phyloP scores from a whole-genome alignment of 2,888 invertebrate species.

The Philereme vetulata region DNA sequence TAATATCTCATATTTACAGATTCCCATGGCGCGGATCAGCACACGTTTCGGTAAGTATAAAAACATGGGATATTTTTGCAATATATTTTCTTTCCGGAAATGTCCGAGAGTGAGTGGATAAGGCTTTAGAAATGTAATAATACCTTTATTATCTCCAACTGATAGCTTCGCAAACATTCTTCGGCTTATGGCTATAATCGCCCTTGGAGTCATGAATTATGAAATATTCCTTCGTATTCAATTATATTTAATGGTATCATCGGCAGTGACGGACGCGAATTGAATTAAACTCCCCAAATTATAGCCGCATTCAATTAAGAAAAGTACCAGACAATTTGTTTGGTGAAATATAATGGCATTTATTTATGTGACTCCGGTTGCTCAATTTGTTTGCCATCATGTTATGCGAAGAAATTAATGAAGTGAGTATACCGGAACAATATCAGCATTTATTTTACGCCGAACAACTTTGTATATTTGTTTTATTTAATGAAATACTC shows the following conservation, averaged over 20 bases:
- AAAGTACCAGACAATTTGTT: constrained; percentile 44
- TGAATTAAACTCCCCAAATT: constrained; percentile 41
- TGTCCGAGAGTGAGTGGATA: constrained; percentile 46
- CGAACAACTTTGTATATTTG: no score
- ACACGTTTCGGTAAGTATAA: constrained; percentile 38
- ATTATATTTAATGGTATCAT: constrained; percentile 40
- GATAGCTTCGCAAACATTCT: constrained; percentile 61
- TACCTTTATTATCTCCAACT: constrained; percentile 61
- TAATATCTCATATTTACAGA: constrained; percentile 40
- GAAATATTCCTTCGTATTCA: constrained; percentile 44
- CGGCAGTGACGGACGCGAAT: constrained; percentile 40
- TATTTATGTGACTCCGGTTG: constrained; percentile 45
- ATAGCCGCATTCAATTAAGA: constrained; percentile 49
- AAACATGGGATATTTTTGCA: constrained; percentile 46
- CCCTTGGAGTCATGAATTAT: constrained; percentile 52
- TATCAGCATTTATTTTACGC: no score
- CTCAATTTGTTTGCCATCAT: constrained; percentile 51
- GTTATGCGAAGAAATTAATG: constrained; percentile 44
- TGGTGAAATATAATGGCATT: constrained; percentile 45
- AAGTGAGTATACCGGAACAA: constrained; percentile 39
- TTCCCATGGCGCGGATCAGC: constrained; percentile 39
- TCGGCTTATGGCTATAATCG: constrained; percentile 53
- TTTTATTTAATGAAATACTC: no score
- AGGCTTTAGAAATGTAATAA: constrained; percentile 65
- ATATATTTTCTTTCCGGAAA: constrained; percentile 52